phyloP scores from a whole-genome alignment of 2,888 invertebrate species.

The Ennomos erosarius region DNA sequence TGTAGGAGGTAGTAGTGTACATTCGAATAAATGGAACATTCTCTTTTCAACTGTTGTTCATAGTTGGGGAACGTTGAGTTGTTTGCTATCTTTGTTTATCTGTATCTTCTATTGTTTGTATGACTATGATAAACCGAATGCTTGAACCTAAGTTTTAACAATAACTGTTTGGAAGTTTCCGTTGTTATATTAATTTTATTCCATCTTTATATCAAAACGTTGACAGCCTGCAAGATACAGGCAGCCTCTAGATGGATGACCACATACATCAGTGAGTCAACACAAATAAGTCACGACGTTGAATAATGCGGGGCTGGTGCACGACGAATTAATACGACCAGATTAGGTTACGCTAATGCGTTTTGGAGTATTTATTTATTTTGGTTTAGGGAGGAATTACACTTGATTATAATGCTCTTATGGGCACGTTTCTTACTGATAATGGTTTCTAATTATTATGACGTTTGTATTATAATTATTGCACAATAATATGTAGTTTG shows the following conservation, averaged over 20 bases:
- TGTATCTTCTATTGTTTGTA: slow-evolving; percentile 12
- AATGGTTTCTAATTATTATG: too few relatives aligned
- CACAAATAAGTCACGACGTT: slow-evolving; percentile 37
- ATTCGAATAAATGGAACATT: slow-evolving; percentile 15
- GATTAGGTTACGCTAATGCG: slow-evolving; percentile 58
- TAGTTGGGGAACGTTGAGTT: slow-evolving; percentile 19
- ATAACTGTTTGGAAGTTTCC: slow-evolving; percentile 5
- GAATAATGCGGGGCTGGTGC: slow-evolving; percentile 37
- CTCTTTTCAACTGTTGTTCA: slow-evolving; percentile 18
- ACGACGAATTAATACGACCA: slow-evolving; percentile 53
- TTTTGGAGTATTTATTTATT: slow-evolving; percentile 51
- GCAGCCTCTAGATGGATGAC: slow-evolving; percentile 25
- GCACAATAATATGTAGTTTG: too few relatives aligned
- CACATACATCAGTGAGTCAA: slow-evolving; percentile 24
- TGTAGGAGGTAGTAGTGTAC: too few relatives aligned
- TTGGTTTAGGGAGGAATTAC: too few relatives aligned
- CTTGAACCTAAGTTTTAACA: slow-evolving; percentile 13
- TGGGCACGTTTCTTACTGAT: too few relatives aligned
- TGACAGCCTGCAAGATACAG: slow-evolving; percentile 3
- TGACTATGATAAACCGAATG: too few relatives aligned
- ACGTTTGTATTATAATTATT: too few relatives aligned
- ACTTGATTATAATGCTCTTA: too few relatives aligned
- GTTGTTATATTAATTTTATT: slow-evolving; percentile 17
- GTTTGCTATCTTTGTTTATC: slow-evolving; percentile 19
- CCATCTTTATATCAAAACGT: slow-evolving; percentile 2